Evolutionary conservation across 64 coral and sea anemone species (phyloP).

Genomic region (Montipora cactus): DNA sequence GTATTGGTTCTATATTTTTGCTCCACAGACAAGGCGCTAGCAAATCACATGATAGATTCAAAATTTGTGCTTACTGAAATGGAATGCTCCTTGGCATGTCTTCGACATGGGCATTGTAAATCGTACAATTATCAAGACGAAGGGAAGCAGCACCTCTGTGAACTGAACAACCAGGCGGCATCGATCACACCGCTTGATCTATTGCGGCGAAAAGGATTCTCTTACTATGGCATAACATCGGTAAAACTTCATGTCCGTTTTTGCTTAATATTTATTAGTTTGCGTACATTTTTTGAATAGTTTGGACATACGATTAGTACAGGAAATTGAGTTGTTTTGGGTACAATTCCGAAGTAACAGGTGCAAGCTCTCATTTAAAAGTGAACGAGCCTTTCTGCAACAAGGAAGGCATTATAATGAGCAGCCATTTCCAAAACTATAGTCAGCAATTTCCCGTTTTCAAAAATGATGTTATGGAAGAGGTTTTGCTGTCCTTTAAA

Average conservation of each 20-base stretch:
- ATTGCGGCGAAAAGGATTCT: background rate
- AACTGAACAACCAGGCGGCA: constrained; percentile 22
- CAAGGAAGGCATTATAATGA: no score
- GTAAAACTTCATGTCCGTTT: background rate
- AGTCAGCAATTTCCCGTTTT: no score
- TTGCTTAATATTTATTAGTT: background rate
- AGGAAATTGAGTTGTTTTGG: no score
- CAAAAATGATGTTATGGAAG: no score
- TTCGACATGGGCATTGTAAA: background rate
- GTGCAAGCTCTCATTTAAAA: no score
- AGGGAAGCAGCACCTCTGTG: constrained; percentile 2
- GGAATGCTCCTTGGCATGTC: constrained; percentile 14
- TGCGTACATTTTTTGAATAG: background rate
- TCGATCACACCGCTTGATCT: background rate
- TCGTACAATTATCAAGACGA: constrained; percentile 30
- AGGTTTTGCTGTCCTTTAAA: no score
- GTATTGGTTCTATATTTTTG: background rate
- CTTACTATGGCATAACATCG: constrained; percentile 1
- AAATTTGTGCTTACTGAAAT: constrained; percentile 4
- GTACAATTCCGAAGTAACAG: no score
- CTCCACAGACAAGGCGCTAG: background rate
- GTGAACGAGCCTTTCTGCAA: no score
- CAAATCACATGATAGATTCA: background rate
- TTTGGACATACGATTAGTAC: no score
- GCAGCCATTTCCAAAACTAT: no score